Evolutionary conservation across 2,113 vertebrate species (phyloP), one percentile per base, ranked within the genome.

Genomic region (Vanacampus margaritifer): DNA sequence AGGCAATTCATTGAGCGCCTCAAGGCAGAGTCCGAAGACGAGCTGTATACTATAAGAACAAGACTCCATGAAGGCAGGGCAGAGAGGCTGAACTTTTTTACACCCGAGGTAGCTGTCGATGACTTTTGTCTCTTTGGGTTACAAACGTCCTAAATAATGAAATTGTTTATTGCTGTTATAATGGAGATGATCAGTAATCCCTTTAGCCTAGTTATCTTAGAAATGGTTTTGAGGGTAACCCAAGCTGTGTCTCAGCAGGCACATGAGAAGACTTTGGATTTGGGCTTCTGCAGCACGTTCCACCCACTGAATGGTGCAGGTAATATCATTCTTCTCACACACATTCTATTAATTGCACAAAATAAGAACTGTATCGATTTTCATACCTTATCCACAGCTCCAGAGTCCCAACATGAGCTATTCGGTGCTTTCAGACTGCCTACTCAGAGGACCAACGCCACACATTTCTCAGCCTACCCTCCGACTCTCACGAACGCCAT

Each of bases 391-490:
- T 58, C 8, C 0, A 74, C 65, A 24, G 73, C 0, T 21, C 32
- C 88, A 0, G 88, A 90, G 43, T 94, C 94, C 0, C 87, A 98
- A 72, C 93, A 92, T 85, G 89, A 79, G 8, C 93, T 98, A 86
- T 94, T 91, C 8, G 64, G 84, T 3, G 39, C 91, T 0, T 68
- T 98, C 83, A 90, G 87, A 36, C 90, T 91, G 1, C 80, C 94
- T 35, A 77, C 68, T 45, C 63, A 68, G 0, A 84, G 74, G 48
- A 90, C 83, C 1, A 54, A 32, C 32, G 0, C 50, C 62, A 1
- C 84, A 0, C 84, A 88, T 0, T 81, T 76, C 24, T 7, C 86
- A 58, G 1, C 82, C 21, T 84, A 1, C 65, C 84, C 74, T 0
- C 66, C 58, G 13, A 71, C 91, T 21, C 1, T 78, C 10, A 5